These are phyloP conservation scores for Lasioglossum calceatum DNA, from an alignment of 2,888 invertebrate species.

Conservation along the genomic window DNA sequence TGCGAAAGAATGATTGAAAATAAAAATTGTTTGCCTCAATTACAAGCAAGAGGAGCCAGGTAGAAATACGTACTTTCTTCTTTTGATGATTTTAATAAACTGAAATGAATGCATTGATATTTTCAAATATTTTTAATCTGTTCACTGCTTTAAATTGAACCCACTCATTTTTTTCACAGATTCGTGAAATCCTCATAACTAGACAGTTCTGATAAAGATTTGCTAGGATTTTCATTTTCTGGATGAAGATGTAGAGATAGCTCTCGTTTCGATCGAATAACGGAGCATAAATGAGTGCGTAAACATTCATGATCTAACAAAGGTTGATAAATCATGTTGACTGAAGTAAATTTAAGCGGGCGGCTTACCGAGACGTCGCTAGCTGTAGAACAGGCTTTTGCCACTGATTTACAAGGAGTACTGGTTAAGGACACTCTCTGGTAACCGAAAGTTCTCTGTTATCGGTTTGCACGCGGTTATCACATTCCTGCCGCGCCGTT, in stretches of 20 bases:
- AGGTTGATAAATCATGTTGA: constrained; percentile 33
- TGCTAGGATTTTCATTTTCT: background rate
- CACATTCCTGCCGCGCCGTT: constrained; percentile 35
- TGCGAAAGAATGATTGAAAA: too few species aligned
- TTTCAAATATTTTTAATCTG: too few species aligned
- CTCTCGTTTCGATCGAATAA: background rate
- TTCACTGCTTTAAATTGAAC: too few species aligned
- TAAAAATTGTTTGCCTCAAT: too few species aligned
- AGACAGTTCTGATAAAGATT: background rate
- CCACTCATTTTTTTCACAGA: too few species aligned
- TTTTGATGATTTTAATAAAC: too few species aligned
- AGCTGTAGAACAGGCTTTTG: constrained; percentile 49
- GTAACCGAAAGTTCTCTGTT: constrained; percentile 59
- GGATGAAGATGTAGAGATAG: background rate
- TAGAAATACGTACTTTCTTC: too few species aligned
- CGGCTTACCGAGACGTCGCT: constrained; percentile 41
- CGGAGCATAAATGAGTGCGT: background rate
- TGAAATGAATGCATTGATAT: too few species aligned
- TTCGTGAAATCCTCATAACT: too few species aligned
- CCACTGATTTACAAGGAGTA: constrained; percentile 34
- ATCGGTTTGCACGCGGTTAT: constrained; percentile 61
- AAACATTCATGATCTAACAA: background rate
- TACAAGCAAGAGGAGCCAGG: too few species aligned
- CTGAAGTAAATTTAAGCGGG: constrained; percentile 41
- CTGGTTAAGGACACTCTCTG: constrained; percentile 58